A percentile compares a stretch with the other conserved stretches of the same genome.
These are phyloP conservation scores for Euzophera pinguis DNA, from an alignment of 2,888 invertebrate genomes.

Conservation along the genomic window DNA sequence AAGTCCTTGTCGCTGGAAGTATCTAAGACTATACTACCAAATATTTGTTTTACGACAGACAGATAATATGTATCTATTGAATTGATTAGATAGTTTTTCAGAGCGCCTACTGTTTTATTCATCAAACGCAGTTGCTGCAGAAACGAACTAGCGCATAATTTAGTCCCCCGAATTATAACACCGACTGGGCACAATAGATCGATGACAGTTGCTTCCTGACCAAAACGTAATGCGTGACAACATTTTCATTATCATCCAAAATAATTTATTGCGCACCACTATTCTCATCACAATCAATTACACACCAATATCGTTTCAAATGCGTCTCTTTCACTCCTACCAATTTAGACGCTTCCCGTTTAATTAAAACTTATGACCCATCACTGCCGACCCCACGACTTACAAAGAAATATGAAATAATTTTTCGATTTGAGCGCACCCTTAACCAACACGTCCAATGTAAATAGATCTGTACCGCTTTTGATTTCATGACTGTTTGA, in stretches of 20 bases:
- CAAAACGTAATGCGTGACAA: conserved; percentile 48
- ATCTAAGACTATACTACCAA: too few species aligned
- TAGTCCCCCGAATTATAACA: not conserved
- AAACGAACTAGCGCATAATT: not conserved
- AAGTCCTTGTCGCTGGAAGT: too few species aligned
- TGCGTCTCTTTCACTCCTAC: conserved; percentile 39
- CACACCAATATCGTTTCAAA: conserved; percentile 55
- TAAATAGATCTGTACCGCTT: conserved; percentile 36
- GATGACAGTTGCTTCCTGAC: conserved; percentile 39
- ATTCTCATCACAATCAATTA: conserved; percentile 60
- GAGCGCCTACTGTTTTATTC: too few species aligned
- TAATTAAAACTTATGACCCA: conserved; percentile 77
- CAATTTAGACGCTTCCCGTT: conserved; percentile 53
- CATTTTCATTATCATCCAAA: conserved; percentile 44
- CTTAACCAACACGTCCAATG: conserved; percentile 43
- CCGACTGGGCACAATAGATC: conserved; percentile 3
- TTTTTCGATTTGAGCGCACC: conserved; percentile 12
- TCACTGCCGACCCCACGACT: conserved; percentile 46
- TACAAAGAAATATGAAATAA: conserved; percentile 11
- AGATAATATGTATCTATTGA: too few species aligned
- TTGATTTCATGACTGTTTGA: conserved; percentile 28
- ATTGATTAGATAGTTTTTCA: too few species aligned
- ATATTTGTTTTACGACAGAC: too few species aligned
- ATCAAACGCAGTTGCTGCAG: too few species aligned
- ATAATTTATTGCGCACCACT: conserved; percentile 47